Percentiles rank a stretch among this genome's conserved stretches.
phyloP scores from a whole-genome alignment of 2,888 invertebrate genomes.

The Fragum sueziense region DNA sequence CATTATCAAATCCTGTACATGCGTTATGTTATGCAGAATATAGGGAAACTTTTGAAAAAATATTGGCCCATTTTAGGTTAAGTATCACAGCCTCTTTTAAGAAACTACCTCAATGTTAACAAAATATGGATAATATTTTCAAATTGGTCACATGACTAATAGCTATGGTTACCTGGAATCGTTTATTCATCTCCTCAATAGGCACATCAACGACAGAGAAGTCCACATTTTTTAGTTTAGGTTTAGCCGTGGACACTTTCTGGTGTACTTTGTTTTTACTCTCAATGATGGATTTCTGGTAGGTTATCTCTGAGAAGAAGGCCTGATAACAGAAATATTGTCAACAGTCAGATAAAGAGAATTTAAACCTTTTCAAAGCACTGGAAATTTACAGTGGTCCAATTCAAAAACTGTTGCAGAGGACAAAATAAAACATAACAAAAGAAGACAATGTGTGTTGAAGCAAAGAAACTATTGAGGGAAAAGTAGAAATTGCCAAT shows the following conservation, averaged over 20 bases:
- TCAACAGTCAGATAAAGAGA: not conserved
- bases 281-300: slow-evolving; percentile 96
- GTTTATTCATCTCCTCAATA: slow-evolving; percentile 91
- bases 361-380: not conserved
- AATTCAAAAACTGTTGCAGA: too few species aligned
- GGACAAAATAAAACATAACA: not conserved
- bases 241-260: slow-evolving; percentile 88
- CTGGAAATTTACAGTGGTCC: too few species aligned
- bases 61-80: too few species aligned
- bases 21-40: too few species aligned
- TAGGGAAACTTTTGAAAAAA: too few species aligned
- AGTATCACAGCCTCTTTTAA: too few species aligned
- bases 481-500: slow-evolving; percentile 1
- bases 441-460: not conserved
- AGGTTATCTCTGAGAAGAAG: slow-evolving; percentile 94
- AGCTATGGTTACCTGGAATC: slow-evolving; percentile 86
- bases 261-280: slow-evolving; percentile 97
- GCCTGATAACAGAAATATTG: slow-evolving; percentile 74
- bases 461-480: not conserved
- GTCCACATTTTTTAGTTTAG: slow-evolving; percentile 90
- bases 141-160: slow-evolving; percentile 9
- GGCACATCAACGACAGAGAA: slow-evolving; percentile 86
- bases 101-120: too few species aligned
- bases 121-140: too few species aligned
- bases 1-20: too few species aligned